phyloP scores from a whole-genome alignment of 2,797 vertebrate genomes.

The Takifugu rubripes region DNA sequence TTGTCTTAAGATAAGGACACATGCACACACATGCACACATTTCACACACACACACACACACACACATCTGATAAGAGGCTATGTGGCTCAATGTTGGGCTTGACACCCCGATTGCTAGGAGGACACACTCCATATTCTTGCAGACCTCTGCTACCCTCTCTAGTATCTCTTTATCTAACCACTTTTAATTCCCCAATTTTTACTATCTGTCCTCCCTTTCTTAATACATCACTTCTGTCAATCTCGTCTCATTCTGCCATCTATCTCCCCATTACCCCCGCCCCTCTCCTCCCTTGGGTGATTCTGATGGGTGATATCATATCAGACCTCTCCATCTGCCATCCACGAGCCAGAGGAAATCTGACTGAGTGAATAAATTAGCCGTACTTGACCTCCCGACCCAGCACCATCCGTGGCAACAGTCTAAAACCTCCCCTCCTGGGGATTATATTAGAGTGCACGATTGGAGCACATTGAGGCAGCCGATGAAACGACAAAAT shows the following conservation, averaged over 20 bases:
- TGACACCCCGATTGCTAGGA: slow-evolving; percentile 45
- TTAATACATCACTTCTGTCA: slow-evolving; percentile 51
- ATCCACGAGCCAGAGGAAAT: slow-evolving; percentile 76
- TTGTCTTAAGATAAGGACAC: slow-evolving; percentile 78
- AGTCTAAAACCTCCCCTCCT: slow-evolving; percentile 56
- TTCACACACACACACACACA: slow-evolving; percentile 22
- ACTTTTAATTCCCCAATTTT: slow-evolving; percentile 67
- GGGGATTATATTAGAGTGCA: slow-evolving; percentile 66
- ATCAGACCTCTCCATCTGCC: slow-evolving; percentile 80
- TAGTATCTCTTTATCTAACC: slow-evolving; percentile 55
- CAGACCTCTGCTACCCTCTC: slow-evolving; percentile 33
- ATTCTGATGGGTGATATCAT: slow-evolving; percentile 75
- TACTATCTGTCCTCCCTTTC: slow-evolving; percentile 47
- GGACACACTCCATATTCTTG: slow-evolving; percentile 42
- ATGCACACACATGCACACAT: slow-evolving; percentile 11
- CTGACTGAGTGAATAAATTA: slow-evolving; percentile 86
- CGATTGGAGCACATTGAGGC: slow-evolving; percentile 57
- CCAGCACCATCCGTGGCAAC: slow-evolving; percentile 60
- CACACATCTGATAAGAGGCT: slow-evolving; percentile 69
- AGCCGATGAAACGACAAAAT: slow-evolving; percentile 63
- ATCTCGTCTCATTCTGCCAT: slow-evolving; percentile 55
- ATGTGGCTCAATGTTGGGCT: slow-evolving; percentile 65
- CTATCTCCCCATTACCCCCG: slow-evolving; percentile 19
- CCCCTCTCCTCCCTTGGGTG: slow-evolving; percentile 58
- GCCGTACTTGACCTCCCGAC: slow-evolving; percentile 79